Evolutionary conservation across 2,888 invertebrate genomes (phyloP).

Genomic region (Panzeria rudis): DNA sequence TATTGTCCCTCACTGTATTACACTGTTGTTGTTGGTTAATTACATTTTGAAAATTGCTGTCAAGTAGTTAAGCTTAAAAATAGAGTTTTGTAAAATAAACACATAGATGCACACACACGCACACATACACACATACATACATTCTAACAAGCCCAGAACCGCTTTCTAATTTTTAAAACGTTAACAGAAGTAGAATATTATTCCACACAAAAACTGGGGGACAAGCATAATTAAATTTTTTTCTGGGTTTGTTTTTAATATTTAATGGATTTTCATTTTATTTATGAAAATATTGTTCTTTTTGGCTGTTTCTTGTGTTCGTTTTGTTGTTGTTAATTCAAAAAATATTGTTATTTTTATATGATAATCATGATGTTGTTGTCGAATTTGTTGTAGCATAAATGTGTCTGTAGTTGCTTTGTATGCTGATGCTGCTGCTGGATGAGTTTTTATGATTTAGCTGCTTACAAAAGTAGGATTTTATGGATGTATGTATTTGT

Average conservation of each 20-base stretch:
- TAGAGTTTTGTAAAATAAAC: constrained; percentile 61
- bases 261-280: constrained; percentile 72
- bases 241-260: constrained; percentile 70
- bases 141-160: constrained; percentile 29
- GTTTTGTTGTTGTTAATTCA: constrained; percentile 43
- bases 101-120: constrained; percentile 47
- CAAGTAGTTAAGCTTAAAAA: constrained; percentile 79
- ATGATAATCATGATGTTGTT: constrained; percentile 20
- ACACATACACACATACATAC: constrained; percentile 51
- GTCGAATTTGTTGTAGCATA: constrained; percentile 13
- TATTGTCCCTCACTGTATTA: constrained; percentile 28
- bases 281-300: constrained; percentile 71
- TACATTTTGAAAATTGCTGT: constrained; percentile 82
- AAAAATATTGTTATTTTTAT: constrained; percentile 27
- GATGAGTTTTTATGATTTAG: constrained; percentile 12
- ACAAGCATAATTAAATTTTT: constrained; percentile 69
- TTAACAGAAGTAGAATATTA: constrained; percentile 52
- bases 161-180: constrained; percentile 55
- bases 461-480: too few species aligned
- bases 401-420: constrained; percentile 7
- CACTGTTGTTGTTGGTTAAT: constrained; percentile 78
- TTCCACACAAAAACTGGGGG: constrained; percentile 46
- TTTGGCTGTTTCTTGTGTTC: constrained; percentile 11
- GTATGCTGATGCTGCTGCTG: neutral
- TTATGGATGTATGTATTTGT: neutral